Base-by-base conservation (phyloP, 2,797 vertebrate genomes). In the Phataginus tricuspis region DNA sequence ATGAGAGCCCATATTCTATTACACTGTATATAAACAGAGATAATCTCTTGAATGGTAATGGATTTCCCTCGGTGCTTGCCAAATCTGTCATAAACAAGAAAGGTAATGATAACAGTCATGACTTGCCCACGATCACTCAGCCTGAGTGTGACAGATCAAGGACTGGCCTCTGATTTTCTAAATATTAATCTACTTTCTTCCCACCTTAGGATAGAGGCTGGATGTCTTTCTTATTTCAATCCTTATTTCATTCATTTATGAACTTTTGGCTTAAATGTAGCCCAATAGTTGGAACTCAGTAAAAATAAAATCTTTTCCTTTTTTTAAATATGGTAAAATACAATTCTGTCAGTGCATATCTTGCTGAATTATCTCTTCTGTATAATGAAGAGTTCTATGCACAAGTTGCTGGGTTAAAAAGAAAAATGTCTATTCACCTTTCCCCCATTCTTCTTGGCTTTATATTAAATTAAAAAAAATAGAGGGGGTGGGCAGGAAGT, bases 351-450 rank as follows among this genome's bases (percentile, higher is more conserved):
- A 6, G 12, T n/a, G 66, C 21, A 7, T 83, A 79, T 91, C 85
- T 91, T 94, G 49, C 2, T 75, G 63, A 96, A 91, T 96, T 94
- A 77, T 85, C 55, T 84, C 53, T 90, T 87, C 34, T 69, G 16
- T 90, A 68, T 59, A 91, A 90, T 94, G 96, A 96, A 74, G 95
- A 92, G 68, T 63, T 94, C 39, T 86, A 63, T 39, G 37, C 7
- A 59, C 1, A 53, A 61, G 66, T 83, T 83, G 51, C 37, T 92
- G 37, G 14, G 86, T 95, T 51, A 86, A 88, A 91, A 93, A 92
- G 18, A 92, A 88, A 90, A 95, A 31, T 8, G 64, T 25, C 45
- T 86, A 68, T 82, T 91, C 51, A 82, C 49, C 37, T 92, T 80
- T 75, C 16, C 16, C 23, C 16, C 12, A 27, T 86, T 85, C 25